Base-by-base conservation (phyloP, 2,113 vertebrate genomes). In the Sapajus apella region DNA sequence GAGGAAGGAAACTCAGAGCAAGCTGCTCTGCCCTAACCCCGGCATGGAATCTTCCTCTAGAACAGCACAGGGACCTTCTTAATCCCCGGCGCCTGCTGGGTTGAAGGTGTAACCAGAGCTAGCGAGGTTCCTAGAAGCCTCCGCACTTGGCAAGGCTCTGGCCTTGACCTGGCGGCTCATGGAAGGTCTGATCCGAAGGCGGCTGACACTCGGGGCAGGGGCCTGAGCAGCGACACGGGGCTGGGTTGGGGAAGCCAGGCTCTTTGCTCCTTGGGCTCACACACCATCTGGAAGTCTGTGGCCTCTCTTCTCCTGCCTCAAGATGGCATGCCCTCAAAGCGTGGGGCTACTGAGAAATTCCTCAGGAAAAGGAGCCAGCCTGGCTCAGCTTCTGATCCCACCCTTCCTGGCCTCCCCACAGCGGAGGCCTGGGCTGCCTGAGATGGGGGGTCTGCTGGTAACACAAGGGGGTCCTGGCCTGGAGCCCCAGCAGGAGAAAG, bases 161-260 rank as follows among this genome's bases (percentile, higher is more conserved):
- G 64, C 73, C 70, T 84, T 40, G 66, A 58, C 56, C n/a, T 5
- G 1, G 45, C 5, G 18, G 40, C 47, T 45, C 73, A 11, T 17
- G 9, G n/a, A 66, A 73, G 81, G 27, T 76, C 90, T 58, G 77
- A 58, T 50, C 47, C 21, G 37, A 68, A 27, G 13, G n/a, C 5
- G 18, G 83, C 47, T 56, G 56, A 90, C 45, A 43, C 27, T 3
- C 58, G 2, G 58, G 45, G 18, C 23, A 8, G 43, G 40, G 30
- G 75, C 25, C 61, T 56, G 32, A 45, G 77, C 20, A 58, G 23
- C 61, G 11, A 25, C 96, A 90, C 81, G 93, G 92, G 92, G 89
- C 91, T 94, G 93, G 97, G 95, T 47, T 95, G 95, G 16, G 14
- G 27, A 87, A 61, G 68, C 20, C 20, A 21, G 30, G 47, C 10